A percentile compares a stretch with the other conserved stretches of the same genome.
Evolutionary conservation across 2,797 vertebrate genomes (phyloP).

Genomic region (Meda fulgida): DNA sequence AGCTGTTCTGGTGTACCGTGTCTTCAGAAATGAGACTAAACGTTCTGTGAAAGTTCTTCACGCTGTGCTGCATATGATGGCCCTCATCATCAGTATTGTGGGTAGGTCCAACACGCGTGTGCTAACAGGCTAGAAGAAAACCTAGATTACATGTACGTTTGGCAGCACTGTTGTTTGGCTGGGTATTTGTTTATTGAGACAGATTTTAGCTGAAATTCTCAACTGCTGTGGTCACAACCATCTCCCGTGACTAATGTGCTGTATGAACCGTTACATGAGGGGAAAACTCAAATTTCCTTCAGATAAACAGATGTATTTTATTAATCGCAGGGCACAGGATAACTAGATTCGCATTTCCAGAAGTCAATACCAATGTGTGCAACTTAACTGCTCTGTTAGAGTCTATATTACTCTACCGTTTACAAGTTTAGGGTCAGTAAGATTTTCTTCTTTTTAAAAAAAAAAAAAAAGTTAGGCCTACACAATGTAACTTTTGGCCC

Average conservation of each 20-base stretch:
- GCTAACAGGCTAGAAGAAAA: background rate
- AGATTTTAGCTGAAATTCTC: background rate
- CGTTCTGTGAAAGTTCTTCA: conserved; percentile 88
- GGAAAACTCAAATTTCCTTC: background rate
- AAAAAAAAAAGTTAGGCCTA: too few species aligned
- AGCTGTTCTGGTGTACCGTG: conserved; percentile 94
- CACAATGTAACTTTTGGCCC: background rate
- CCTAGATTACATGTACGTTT: background rate
- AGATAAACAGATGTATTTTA: background rate
- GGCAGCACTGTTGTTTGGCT: background rate
- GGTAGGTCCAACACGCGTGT: conserved; percentile 78
- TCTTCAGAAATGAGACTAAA: conserved; percentile 88
- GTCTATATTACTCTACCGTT: background rate
- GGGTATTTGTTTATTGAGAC: background rate
- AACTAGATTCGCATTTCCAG: background rate
- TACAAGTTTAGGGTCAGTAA: background rate
- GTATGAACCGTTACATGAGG: background rate
- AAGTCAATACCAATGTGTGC: background rate
- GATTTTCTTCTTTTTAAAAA: background rate
- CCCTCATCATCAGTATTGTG: conserved; percentile 84
- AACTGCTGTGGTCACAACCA: background rate
- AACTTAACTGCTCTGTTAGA: background rate
- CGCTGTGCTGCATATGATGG: conserved; percentile 83
- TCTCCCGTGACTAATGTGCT: conserved; percentile 9
- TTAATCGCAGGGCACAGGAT: background rate